A percentile compares a stretch with the other conserved stretches of the same genome.
phyloP scores from a whole-genome alignment of 2,797 vertebrate genomes.

The Coranthus polyacanthus region DNA sequence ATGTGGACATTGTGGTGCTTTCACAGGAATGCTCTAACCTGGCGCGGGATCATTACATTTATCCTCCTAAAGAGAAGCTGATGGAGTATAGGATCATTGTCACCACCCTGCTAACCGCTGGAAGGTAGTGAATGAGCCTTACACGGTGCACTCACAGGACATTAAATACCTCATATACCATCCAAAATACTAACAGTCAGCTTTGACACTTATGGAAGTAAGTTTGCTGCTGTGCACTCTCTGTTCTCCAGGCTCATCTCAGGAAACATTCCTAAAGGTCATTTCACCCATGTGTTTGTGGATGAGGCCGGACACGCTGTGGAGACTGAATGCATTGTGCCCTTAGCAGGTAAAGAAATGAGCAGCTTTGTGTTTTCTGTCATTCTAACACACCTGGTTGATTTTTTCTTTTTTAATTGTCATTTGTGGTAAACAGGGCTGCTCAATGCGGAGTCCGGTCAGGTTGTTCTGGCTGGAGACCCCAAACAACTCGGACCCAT shows the following conservation, averaged over 20 bases:
- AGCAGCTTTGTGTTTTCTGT: not conserved
- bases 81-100: slow-evolving; percentile 87
- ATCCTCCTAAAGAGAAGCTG: slow-evolving; percentile 85
- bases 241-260: slow-evolving; percentile 84
- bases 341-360: slow-evolving; percentile 87
- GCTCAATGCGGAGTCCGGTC: slow-evolving; percentile 80
- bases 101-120: slow-evolving; percentile 92
- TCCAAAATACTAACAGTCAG: not conserved
- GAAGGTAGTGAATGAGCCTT: slow-evolving; percentile 84
- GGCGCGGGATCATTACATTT: slow-evolving; percentile 76
- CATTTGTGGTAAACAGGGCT: slow-evolving; percentile 63
- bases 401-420: slow-evolving; percentile 1
- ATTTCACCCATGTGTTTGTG: slow-evolving; percentile 94
- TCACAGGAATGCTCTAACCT: slow-evolving; percentile 90
- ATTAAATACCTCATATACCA: not conserved
- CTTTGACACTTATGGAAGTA: accelerated
- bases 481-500: slow-evolving; percentile 93
- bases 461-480: slow-evolving; percentile 94
- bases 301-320: slow-evolving; percentile 92
- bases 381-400: not conserved
- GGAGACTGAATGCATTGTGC: slow-evolving; percentile 88
- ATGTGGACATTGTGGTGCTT: slow-evolving; percentile 22
- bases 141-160: not conserved
- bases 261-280: slow-evolving; percentile 83
- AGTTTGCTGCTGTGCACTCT: not conserved